phyloP scores from a whole-genome alignment of 2,888 invertebrate genomes.

The Ommatoiulus sabulosus region DNA sequence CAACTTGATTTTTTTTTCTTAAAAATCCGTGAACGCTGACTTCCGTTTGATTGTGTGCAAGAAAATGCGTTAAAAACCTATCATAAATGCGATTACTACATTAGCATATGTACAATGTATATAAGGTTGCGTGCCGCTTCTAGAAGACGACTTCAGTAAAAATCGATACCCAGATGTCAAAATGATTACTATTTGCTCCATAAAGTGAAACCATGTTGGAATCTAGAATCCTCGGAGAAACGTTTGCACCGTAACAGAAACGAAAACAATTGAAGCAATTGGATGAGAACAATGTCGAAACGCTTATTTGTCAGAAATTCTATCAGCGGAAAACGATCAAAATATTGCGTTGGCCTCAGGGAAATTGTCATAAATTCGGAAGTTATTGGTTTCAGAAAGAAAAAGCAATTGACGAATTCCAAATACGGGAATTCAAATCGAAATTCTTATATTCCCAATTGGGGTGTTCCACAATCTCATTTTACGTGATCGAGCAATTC shows the following conservation, averaged over 20 bases:
- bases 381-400: not conserved
- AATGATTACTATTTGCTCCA: not conserved
- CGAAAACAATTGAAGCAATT: not conserved
- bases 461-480: too few species aligned
- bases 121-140: not conserved
- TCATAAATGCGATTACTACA: not conserved
- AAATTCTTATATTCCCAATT: too few species aligned
- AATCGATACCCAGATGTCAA: not conserved
- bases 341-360: not conserved
- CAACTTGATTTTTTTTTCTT: too few species aligned
- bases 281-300: not conserved
- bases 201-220: slow-evolving; percentile 2
- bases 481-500: too few species aligned
- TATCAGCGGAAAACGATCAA: not conserved
- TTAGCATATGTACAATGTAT: not conserved
- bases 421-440: too few species aligned
- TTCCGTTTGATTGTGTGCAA: not conserved
- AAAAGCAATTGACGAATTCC: too few species aligned
- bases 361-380: not conserved
- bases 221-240: not conserved
- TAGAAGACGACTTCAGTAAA: not conserved
- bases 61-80: not conserved
- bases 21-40: not conserved
- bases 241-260: not conserved
- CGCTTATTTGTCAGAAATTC: not conserved